Conservation (phyloP, 2,113 vertebrate species). For the Cyrtonyx montezumae region DNA sequence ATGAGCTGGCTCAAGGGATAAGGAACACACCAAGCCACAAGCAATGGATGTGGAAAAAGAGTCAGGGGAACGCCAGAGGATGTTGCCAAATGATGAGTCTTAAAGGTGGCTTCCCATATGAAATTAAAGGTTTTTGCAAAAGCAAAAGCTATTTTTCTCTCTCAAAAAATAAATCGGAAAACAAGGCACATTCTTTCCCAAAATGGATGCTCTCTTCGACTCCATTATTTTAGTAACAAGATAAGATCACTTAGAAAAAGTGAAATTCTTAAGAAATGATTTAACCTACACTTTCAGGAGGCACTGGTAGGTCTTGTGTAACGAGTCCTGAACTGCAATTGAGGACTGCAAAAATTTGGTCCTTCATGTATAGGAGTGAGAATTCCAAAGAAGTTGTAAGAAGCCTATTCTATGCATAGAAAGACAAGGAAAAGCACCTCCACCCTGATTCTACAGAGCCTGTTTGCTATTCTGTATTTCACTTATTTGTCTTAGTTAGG, state of each 20-base stretch:
- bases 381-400: conserved; percentile 72
- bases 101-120: conserved; percentile 66
- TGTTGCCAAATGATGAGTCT: conserved; percentile 58
- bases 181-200: conserved; percentile 58
- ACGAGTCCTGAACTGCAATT: conserved; percentile 26
- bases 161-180: conserved; percentile 2
- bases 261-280: conserved; percentile 11
- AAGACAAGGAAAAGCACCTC: conserved; percentile 56
- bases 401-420: conserved; percentile 64
- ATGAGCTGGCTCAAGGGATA: conserved; percentile 68
- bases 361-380: conserved; percentile 69
- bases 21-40: conserved; percentile 54
- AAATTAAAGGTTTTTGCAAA: conserved; percentile 41
- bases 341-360: conserved; percentile 3
- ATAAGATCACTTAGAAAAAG: conserved; percentile 55
- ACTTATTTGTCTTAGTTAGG: conserved; percentile 52
- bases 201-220: conserved; percentile 69
- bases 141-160: conserved; percentile 58
- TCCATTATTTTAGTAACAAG: conserved; percentile 73
- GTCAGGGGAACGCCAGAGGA: conserved; percentile 20
- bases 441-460: conserved; percentile 29
- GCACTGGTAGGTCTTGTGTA: conserved; percentile 3
- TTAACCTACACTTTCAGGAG: conserved; percentile 34
- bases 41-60: conserved; percentile 45
- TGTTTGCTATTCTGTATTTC: conserved; percentile 39